A percentile compares a stretch with the other conserved stretches of the same genome.
These are phyloP conservation scores for Phylloscopus whistleri DNA, from an alignment of 2,113 vertebrate genomes.

Conservation along the genomic window DNA sequence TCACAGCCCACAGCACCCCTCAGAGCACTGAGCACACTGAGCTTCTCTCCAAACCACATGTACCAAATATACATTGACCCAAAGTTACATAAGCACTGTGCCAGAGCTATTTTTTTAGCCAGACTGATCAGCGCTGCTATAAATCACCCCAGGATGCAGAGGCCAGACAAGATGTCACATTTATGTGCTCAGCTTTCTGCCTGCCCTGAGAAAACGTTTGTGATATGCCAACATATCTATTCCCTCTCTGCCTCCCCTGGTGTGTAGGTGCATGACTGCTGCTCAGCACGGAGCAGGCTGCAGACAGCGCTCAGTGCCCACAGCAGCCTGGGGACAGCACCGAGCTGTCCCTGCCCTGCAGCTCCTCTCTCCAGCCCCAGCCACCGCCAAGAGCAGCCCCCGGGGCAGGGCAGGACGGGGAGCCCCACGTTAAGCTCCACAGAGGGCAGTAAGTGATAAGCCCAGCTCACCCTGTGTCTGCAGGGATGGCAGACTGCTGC, in stretches of 20 bases:
- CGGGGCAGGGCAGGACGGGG: neutral
- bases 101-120: constrained; percentile 7
- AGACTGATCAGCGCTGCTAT: neutral
- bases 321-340: neutral
- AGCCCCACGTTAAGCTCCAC: neutral
- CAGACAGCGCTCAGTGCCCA: neutral
- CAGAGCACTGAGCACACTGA: neutral
- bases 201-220: neutral
- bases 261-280: neutral
- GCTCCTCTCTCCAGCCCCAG: neutral
- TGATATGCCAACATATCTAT: neutral
- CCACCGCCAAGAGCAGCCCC: neutral
- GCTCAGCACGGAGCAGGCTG: neutral
- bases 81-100: neutral
- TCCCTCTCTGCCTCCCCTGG: neutral
- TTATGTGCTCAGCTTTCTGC: neutral
- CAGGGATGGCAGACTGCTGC: neutral
- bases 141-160: neutral
- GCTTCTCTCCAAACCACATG: neutral
- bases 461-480: neutral
- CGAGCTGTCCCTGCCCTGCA: rapidly evolving
- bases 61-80: neutral
- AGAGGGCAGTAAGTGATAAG: neutral
- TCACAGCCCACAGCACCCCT: neutral
- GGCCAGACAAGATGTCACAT: constrained; percentile 10